Conservation (phyloP, 1,140 invertebrate species). For the Drosophila mayri region DNA sequence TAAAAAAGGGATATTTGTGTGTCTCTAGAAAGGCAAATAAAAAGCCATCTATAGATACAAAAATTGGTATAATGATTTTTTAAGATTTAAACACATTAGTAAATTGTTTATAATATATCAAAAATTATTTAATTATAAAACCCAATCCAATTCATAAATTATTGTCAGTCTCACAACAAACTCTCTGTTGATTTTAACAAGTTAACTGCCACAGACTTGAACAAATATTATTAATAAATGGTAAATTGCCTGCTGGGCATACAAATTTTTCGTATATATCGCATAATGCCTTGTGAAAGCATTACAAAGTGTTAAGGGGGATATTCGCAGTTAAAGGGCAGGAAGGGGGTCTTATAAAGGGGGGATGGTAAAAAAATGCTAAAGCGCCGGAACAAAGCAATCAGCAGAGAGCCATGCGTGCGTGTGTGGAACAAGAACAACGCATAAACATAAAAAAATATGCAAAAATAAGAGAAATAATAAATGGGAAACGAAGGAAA, state of each 20-base stretch:
- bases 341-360: constrained; percentile 8
- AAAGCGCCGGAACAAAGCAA: constrained; percentile 80
- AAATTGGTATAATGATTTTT: no score
- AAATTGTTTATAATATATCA: no score
- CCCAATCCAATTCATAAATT: not conserved
- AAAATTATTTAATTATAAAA: not conserved
- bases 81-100: no score
- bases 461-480: constrained; percentile 53
- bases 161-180: not conserved
- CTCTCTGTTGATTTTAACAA: constrained; percentile 32
- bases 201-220: constrained; percentile 20
- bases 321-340: constrained; percentile 9
- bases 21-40: no score
- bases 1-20: no score
- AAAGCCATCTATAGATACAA: no score
- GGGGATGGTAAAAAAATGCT: constrained; percentile 38
- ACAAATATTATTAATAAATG: constrained; percentile 20
- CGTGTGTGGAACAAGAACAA: constrained; percentile 31
- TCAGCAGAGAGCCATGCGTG: constrained; percentile 66
- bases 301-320: constrained; percentile 43
- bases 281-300: constrained; percentile 36
- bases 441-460: constrained; percentile 60
- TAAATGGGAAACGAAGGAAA: constrained; percentile 25
- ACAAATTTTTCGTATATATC: constrained; percentile 18
- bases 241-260: constrained; percentile 34